A percentile compares a stretch with the other conserved stretches of the same genome.
Evolutionary conservation across 2,888 invertebrate genomes (phyloP).

Genomic region (Dasypolia templi): DNA sequence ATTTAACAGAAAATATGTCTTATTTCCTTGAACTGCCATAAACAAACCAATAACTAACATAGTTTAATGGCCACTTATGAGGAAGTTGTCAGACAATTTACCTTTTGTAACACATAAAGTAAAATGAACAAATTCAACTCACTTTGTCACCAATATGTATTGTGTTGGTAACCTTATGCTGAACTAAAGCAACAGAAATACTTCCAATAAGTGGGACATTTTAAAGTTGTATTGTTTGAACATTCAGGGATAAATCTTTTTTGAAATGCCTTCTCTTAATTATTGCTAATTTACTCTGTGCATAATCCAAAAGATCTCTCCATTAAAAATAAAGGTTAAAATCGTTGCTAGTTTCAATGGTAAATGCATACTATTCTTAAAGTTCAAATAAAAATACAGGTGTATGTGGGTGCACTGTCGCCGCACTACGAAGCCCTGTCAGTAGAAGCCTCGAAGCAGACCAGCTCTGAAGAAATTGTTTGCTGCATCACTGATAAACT

Average conservation of each 20-base stretch:
- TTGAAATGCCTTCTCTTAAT: background rate
- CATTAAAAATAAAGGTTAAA: background rate
- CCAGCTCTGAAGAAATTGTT: constrained; percentile 97
- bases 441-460: constrained; percentile 97
- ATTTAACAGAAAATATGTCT: constrained; percentile 1
- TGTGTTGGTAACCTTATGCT: background rate
- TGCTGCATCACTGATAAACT: constrained; percentile 95
- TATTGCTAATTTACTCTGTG: background rate
- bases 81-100: constrained; percentile 33
- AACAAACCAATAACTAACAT: background rate
- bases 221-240: background rate
- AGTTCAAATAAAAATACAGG: constrained; percentile 86
- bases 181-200: background rate
- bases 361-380: background rate
- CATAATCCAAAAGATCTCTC: background rate
- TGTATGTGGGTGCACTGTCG: constrained; percentile 96
- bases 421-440: constrained; percentile 97
- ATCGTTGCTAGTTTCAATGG: background rate
- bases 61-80: constrained; percentile 9
- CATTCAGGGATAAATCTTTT: background rate
- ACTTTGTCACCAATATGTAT: background rate
- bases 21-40: background rate
- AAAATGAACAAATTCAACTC: background rate
- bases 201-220: too few species aligned
- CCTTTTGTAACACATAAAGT: background rate